These are phyloP conservation scores for Platycnemis pennipes DNA, from an alignment of 2,888 invertebrate genomes.

Conservation along the genomic window DNA sequence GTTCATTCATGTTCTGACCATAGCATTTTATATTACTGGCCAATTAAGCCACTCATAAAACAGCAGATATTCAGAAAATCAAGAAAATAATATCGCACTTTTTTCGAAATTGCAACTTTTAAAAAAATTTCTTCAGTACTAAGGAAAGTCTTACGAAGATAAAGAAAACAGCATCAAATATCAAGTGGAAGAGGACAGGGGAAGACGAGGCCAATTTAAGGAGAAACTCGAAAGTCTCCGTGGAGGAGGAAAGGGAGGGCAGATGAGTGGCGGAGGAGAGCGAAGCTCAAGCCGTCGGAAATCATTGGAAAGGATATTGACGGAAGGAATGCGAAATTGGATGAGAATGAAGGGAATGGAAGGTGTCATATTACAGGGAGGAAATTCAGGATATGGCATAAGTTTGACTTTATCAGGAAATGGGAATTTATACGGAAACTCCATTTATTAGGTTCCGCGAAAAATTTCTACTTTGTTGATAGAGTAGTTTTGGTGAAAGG, in stretches of 20 bases:
- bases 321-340: constrained; percentile 4
- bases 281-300: not conserved
- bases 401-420: constrained; percentile 15
- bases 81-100: too few relatives aligned
- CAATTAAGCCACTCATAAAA: too few relatives aligned
- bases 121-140: too few relatives aligned
- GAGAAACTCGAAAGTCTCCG: not conserved
- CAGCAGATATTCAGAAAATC: too few relatives aligned
- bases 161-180: not conserved
- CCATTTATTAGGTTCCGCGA: not conserved
- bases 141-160: not conserved
- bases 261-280: not conserved
- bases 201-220: too few relatives aligned
- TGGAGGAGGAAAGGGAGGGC: not conserved
- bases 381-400: not conserved
- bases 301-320: constrained; percentile 8
- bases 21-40: too few relatives aligned
- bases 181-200: not conserved
- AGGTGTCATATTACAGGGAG: not conserved
- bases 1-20: too few relatives aligned
- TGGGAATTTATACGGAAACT: not conserved
- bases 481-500: not conserved
- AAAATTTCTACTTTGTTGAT: not conserved
- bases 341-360: not conserved
- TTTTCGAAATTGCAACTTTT: too few relatives aligned